These are phyloP conservation scores for Globia sparganii DNA, from an alignment of 2,888 invertebrate genomes.

Conservation along the genomic window DNA sequence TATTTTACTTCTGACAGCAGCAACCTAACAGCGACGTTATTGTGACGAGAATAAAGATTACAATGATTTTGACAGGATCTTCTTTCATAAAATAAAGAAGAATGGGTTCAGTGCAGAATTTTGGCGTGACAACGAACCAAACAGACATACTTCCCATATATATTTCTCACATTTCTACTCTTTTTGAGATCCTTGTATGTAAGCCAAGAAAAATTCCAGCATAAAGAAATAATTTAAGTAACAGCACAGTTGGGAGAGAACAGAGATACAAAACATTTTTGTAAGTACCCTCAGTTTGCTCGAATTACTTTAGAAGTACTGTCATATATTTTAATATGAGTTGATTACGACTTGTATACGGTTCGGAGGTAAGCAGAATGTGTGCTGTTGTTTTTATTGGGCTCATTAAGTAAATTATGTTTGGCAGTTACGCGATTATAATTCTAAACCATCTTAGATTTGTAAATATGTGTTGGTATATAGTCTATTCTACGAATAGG, in stretches of 20 bases:
- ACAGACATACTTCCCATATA: constrained; percentile 4
- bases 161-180: neutral
- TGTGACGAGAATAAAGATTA: no score
- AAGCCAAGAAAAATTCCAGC: neutral
- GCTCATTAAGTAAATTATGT: constrained; percentile 15
- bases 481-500: no score
- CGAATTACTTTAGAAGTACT: constrained; percentile 47
- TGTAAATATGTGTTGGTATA: neutral
- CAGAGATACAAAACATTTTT: constrained; percentile 23
- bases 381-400: constrained; percentile 11
- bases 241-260: neutral
- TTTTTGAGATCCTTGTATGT: constrained; percentile 4
- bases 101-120: neutral
- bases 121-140: neutral
- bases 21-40: no score
- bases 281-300: constrained; percentile 17
- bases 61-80: no score
- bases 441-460: neutral
- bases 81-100: neutral
- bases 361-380: constrained; percentile 18
- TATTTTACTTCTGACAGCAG: no score
- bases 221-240: constrained; percentile 3
- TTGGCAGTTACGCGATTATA: constrained; percentile 5
- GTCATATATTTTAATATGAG: constrained; percentile 45
- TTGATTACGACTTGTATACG: constrained; percentile 40